A percentile compares a stretch with the other conserved stretches of the same genome.
phyloP scores from a whole-genome alignment of 2,888 invertebrate species.

The Harpagoxenus sublaevis region DNA sequence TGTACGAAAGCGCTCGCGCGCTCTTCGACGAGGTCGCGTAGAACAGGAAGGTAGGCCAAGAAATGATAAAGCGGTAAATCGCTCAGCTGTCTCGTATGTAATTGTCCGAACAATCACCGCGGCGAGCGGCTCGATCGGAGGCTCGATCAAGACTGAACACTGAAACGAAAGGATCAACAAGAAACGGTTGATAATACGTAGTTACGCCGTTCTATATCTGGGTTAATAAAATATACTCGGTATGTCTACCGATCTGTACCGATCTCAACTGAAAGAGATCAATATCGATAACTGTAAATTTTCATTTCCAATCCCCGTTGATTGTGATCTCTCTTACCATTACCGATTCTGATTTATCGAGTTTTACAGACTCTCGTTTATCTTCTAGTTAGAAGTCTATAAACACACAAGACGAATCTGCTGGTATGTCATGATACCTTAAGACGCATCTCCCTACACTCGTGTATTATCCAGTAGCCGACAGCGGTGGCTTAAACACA shows the following conservation, averaged over 20 bases:
- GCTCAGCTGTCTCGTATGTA: conserved; percentile 26
- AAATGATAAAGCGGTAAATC: conserved; percentile 69
- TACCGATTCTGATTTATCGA: background rate
- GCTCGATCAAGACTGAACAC: background rate
- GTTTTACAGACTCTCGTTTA: background rate
- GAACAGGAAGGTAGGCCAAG: conserved; percentile 50
- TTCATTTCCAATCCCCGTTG: background rate
- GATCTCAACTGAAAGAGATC: background rate
- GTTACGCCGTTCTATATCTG: background rate
- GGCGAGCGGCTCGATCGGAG: conserved; percentile 14
- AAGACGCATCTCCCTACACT: conserved; percentile 44
- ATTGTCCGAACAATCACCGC: conserved; percentile 27
- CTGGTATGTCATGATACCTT: conserved; percentile 1
- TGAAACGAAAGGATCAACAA: background rate
- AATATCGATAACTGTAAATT: background rate
- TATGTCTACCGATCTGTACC: background rate
- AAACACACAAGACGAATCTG: background rate
- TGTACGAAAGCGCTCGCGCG: conserved; percentile 50
- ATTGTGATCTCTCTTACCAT: conserved; percentile 1
- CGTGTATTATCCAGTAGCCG: conserved; percentile 46
- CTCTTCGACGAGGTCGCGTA: background rate
- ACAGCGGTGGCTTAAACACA: conserved; percentile 48
- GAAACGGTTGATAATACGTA: conserved; percentile 17
- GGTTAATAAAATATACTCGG: conserved; percentile 11
- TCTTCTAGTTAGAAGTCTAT: background rate